phyloP scores from a whole-genome alignment of 2,888 invertebrate genomes.

The Synanthedon myopaeformis region DNA sequence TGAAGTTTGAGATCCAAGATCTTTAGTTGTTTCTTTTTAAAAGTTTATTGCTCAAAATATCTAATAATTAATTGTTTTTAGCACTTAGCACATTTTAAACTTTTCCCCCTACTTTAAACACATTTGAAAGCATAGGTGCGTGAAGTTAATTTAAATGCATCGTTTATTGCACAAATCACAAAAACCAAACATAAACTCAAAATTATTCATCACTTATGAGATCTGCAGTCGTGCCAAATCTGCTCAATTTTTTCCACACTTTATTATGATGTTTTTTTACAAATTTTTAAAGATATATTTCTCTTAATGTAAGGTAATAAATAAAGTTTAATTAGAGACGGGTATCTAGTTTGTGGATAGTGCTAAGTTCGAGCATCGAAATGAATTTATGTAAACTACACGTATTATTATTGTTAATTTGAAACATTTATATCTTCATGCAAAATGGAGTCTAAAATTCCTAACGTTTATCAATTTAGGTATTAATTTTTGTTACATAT shows the following conservation, averaged over 20 bases:
- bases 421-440: too few relatives aligned
- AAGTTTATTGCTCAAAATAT: conserved; percentile 21
- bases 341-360: neutral
- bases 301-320: neutral
- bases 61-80: conserved; percentile 1
- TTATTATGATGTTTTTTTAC: conserved; percentile 27
- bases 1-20: conserved; percentile 48
- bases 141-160: neutral
- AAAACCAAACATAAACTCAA: neutral
- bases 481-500: too few relatives aligned
- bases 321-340: neutral
- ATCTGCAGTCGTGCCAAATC: conserved; percentile 45
- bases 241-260: conserved; percentile 53
- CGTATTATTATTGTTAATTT: too few relatives aligned
- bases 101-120: neutral
- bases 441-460: too few relatives aligned
- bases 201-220: too few relatives aligned
- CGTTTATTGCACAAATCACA: neutral
- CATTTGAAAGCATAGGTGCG: neutral
- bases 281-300: conserved; percentile 6
- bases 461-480: too few relatives aligned
- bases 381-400: neutral
- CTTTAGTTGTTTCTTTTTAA: conserved; percentile 25
- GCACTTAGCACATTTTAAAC: neutral
- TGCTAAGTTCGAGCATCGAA: conserved; percentile 15